Evolutionary conservation across 2,113 vertebrate species (phyloP), one percentile per base, ranked within the genome.

Genomic region (Globicephala melas): DNA sequence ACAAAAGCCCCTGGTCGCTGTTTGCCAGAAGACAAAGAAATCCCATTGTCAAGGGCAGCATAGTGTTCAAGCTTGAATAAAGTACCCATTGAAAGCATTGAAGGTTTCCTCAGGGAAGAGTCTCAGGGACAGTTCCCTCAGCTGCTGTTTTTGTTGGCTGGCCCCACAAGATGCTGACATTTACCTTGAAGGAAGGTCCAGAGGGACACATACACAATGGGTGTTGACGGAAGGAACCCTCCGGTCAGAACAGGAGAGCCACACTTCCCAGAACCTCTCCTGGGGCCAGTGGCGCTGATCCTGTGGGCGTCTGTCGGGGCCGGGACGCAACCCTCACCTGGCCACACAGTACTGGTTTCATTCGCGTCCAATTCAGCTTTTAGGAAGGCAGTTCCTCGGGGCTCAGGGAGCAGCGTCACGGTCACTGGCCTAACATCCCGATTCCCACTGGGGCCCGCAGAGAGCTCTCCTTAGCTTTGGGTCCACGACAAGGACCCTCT

Each of bases 21-120:
- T 65, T 90, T 77, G 63, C 44, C 14, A 31, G 38, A 44, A n/a
- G 76, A 87, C n/a, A 82, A 91, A 87, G 70, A 86, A 79, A 85
- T 95, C 60, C 21, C 20, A 76, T 71, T 23, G 62, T 81, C 74
- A 33, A n/a, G 86, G 53, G 55, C 33, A 58, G 33, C 55, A 38
- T 36, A n/a, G 82, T 41, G 28, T n/a, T 77, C 82, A 83, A 33
- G 26, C 63, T 2, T 0, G 0, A 17, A 4, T 7, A 55, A 82
- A 76, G 79, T 8, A 0, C 71, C 1, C 65, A 79, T 12, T 96
- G 89, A 83, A 28, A 25, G 31, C 18, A 70, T 70, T 70, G 11
- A 41, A 17, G 63, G 36, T 70, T 80, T 80, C 80, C 76, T 26
- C 62, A 31, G 4, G 73, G 74, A 33, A 50, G 74, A 20, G 0